These are phyloP conservation scores for Tipula helvola DNA, from an alignment of 2,888 invertebrate species.

Conservation along the genomic window DNA sequence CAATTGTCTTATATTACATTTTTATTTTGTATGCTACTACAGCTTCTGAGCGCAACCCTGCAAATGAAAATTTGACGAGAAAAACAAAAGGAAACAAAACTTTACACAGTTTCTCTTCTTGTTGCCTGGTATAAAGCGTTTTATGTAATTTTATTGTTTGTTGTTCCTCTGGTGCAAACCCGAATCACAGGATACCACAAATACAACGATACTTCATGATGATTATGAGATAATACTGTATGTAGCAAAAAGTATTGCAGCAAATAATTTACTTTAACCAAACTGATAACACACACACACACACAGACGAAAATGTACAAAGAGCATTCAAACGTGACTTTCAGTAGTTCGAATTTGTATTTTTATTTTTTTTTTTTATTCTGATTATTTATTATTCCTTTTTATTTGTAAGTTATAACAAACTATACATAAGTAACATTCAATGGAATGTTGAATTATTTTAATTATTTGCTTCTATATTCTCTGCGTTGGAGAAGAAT, in stretches of 20 bases:
- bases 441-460: not conserved
- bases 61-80: not conserved
- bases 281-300: not conserved
- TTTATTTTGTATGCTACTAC: not conserved
- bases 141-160: not conserved
- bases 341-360: not conserved
- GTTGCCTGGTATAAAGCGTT: not conserved
- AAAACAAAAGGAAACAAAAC: not conserved
- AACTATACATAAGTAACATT: not conserved
- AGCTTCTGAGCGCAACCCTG: not conserved
- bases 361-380: not conserved
- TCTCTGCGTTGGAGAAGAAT: not conserved
- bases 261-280: not conserved
- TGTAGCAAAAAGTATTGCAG: not conserved
- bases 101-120: not conserved
- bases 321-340: not conserved
- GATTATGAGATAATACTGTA: no score
- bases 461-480: not conserved
- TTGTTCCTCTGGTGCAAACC: not conserved
- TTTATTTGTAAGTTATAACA: not conserved
- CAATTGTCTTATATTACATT: not conserved
- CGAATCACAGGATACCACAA: not conserved
- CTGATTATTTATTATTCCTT: not conserved
- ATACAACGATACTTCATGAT: not conserved
- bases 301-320: not conserved